Percentiles rank a stretch among this genome's conserved stretches.
These are phyloP conservation scores for Drosophila virilis DNA, from an alignment of 1,140 invertebrate species.

Conservation along the genomic window DNA sequence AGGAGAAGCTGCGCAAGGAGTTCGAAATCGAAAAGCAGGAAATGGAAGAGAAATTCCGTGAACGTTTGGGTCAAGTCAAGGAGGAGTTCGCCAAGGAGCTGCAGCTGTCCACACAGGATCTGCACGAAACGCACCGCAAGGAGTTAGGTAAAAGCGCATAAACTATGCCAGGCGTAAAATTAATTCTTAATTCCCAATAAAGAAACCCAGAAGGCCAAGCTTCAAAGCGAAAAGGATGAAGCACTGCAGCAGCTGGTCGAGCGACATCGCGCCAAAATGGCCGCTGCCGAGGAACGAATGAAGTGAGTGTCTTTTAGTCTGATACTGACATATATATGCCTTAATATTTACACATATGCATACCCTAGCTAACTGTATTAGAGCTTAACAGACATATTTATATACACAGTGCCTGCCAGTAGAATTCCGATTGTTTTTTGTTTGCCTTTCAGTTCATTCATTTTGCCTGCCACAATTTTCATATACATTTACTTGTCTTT, in stretches of 20 bases:
- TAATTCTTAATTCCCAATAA: background rate
- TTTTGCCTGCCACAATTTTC: conserved; percentile 31
- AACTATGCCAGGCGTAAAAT: too few species aligned
- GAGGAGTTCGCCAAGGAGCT: conserved; percentile 82
- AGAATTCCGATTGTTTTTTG: conserved; percentile 5
- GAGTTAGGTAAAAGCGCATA: conserved; percentile 85
- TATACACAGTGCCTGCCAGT: conserved; percentile 4
- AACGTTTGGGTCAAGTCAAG: conserved; percentile 77
- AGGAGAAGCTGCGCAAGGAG: conserved; percentile 65
- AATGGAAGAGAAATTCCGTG: conserved; percentile 82
- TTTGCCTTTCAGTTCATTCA: conserved; percentile 36
- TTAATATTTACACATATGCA: too few species aligned
- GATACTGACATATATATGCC: too few species aligned
- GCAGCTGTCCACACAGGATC: conserved; percentile 84
- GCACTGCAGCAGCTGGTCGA: conserved; percentile 85
- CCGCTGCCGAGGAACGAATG: conserved; percentile 84
- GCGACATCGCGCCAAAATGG: conserved; percentile 85
- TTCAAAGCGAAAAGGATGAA: conserved; percentile 86
- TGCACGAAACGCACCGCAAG: conserved; percentile 86
- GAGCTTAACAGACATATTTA: background rate
- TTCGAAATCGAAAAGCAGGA: conserved; percentile 76
- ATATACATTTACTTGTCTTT: conserved; percentile 49
- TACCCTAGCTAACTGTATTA: conserved; percentile 21
- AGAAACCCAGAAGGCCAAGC: conserved; percentile 86
- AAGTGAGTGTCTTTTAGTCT: conserved; percentile 63